Base-by-base conservation (phyloP, 2,113 vertebrate genomes). In the Chaetodon auriga region DNA sequence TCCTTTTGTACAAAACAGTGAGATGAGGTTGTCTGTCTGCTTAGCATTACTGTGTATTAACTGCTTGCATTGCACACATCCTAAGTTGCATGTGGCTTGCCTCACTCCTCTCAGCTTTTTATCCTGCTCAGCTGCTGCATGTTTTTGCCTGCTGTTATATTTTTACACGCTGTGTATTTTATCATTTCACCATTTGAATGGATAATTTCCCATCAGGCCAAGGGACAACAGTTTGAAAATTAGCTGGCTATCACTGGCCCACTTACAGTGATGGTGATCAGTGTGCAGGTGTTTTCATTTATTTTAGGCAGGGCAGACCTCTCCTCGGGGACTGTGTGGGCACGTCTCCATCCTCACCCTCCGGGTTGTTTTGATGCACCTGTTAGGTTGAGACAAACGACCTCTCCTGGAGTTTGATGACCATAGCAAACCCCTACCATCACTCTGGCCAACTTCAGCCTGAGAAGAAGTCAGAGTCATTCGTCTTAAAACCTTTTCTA, bases 311-410 rank as follows among this genome's bases (percentile, higher is more conserved):
- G 63, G 51, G 61, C 19, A 58, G 43, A 72, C 54, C 0, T 77
- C 12, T 65, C 57, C 7, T 64, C 57, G 9, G 41, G 58, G 19
- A 38, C 54, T 49, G 41, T 73, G 72, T 51, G 14, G 57, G 19
- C 66, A 54, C 25, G 48, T 55, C 19, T 72, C 25, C 49, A 36
- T 63, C 49, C 13, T 78, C 21, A 15, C 6, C 46, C 6, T 63
- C 8, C 75, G 60, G 54, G 48, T 45, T 35, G 7, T 38, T 58
- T 41, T 48, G 14, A 12, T 83, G 45, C 57, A 78, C 57, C 54
- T 71, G 68, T 70, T 12, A 36, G 54, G 16, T 13, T 64, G 38
- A 81, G 74, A 75, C 74, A 81, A 62, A 75, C 81, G 5, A 65
- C 49, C 49, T 41, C 18, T 43, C 69, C 57, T 55, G 19, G 61